Evolutionary conservation across 2,888 invertebrate genomes (phyloP).

Genomic region (Panzeria rudis): DNA sequence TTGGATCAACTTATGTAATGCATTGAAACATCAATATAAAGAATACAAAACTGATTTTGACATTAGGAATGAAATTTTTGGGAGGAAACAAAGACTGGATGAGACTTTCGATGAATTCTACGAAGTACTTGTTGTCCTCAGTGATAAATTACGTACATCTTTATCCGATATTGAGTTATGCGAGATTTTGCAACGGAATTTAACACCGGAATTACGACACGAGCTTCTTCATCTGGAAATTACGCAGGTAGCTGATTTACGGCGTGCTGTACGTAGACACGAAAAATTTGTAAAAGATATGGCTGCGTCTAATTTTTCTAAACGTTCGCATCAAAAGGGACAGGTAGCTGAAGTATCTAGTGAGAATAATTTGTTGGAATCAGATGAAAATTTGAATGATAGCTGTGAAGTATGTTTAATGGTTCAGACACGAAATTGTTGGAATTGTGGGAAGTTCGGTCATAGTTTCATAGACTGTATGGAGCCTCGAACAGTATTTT

Average conservation of each 20-base stretch:
- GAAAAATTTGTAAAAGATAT: slow-evolving; percentile 27
- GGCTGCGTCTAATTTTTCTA: neutral
- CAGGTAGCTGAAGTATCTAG: neutral
- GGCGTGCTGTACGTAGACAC: neutral
- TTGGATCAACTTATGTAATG: neutral
- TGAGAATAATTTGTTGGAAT: neutral
- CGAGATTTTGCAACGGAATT: no score
- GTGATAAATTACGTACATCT: neutral
- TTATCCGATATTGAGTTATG: no score
- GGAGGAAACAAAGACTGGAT: slow-evolving; percentile 6
- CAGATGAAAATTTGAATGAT: neutral
- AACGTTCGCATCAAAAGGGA: neutral
- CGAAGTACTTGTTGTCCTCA: neutral
- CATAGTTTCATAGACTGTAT: no score
- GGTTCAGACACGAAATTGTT: neutral
- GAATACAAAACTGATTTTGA: slow-evolving; percentile 12
- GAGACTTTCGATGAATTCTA: slow-evolving; percentile 7
- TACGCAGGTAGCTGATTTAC: neutral
- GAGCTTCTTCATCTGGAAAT: slow-evolving; percentile 16
- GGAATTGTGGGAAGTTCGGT: neutral
- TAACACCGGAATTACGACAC: neutral
- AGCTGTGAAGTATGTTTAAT: neutral
- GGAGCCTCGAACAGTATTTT: neutral
- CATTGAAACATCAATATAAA: neutral
- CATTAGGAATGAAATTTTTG: slow-evolving; percentile 1